These are phyloP conservation scores for Acyrthosiphon pisum DNA, from an alignment of 1,140 invertebrate genomes.

Conservation along the genomic window DNA sequence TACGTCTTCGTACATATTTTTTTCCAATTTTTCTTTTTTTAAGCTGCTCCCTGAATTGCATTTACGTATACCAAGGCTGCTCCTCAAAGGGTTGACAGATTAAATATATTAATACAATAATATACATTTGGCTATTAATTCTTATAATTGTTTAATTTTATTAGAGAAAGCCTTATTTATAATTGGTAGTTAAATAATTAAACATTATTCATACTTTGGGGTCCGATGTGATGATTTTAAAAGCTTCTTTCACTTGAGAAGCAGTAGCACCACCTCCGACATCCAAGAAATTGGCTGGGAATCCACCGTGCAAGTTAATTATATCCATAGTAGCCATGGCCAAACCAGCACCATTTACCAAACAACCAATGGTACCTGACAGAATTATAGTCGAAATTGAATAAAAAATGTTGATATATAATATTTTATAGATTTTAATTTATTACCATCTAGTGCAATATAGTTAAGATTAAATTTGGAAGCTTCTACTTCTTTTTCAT, in stretches of 20 bases:
- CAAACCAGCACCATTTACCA: conserved; percentile 96
- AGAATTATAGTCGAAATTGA: background rate
- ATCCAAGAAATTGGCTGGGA: conserved; percentile 95
- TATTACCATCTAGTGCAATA: conserved; percentile 92
- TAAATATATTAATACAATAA: background rate
- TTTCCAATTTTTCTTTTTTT: no score
- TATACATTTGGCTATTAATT: background rate
- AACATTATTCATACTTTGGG: conserved; percentile 65
- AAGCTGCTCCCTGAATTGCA: no score
- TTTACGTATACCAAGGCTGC: no score
- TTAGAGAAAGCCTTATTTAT: background rate
- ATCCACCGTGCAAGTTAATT: conserved; percentile 91
- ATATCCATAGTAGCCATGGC: conserved; percentile 99
- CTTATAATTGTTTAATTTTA: background rate
- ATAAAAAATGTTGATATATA: background rate
- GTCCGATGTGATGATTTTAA: conserved; percentile 88
- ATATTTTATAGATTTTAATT: conserved; percentile 63
- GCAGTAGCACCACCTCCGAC: conserved; percentile 95
- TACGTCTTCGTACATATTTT: no score
- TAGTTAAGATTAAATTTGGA: conserved; percentile 94
- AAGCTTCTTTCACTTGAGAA: conserved; percentile 90
- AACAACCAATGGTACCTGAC: conserved; percentile 65
- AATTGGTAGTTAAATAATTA: background rate
- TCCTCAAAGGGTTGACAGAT: no score
- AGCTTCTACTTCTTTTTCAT: conserved; percentile 92